Conservation (phyloP, 2,113 vertebrate genomes). For the Salvelinus alpinus region DNA sequence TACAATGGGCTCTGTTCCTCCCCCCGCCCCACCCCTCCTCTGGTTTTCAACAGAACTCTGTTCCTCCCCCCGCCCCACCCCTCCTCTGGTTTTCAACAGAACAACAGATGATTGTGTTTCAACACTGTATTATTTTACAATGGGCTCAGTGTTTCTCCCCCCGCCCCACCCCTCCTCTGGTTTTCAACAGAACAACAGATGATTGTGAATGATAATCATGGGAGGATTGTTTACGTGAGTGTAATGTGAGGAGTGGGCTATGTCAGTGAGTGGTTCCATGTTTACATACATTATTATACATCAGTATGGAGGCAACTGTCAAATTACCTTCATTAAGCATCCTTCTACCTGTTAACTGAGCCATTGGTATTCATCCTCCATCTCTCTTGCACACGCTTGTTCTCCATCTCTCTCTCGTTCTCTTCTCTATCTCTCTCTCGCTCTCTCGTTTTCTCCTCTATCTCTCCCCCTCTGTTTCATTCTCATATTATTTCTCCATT, state of each 20-base stretch:
- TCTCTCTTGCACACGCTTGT: not conserved
- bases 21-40: too few relatives aligned
- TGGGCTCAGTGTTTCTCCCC: not conserved
- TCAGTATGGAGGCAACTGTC: conserved; percentile 28
- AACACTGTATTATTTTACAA: not conserved
- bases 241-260: conserved; percentile 2
- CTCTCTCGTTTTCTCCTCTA: not conserved
- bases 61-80: too few relatives aligned
- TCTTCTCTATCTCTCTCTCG: not conserved
- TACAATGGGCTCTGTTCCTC: too few relatives aligned
- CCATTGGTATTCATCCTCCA: not conserved
- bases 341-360: not conserved
- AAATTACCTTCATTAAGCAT: conserved; percentile 1
- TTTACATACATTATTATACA: conserved; percentile 7
- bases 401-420: not conserved
- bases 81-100: too few relatives aligned
- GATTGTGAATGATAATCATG: conserved; percentile 9
- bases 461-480: not conserved
- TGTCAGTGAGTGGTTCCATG: conserved; percentile 4
- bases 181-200: conserved; percentile 76
- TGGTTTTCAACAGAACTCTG: too few relatives aligned
- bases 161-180: conserved; percentile 73
- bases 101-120: too few relatives aligned
- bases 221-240: conserved; percentile 5
- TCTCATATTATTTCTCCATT: not conserved